Base-by-base conservation (phyloP, 2,797 vertebrate species). In the Acanthiza pusilla region DNA sequence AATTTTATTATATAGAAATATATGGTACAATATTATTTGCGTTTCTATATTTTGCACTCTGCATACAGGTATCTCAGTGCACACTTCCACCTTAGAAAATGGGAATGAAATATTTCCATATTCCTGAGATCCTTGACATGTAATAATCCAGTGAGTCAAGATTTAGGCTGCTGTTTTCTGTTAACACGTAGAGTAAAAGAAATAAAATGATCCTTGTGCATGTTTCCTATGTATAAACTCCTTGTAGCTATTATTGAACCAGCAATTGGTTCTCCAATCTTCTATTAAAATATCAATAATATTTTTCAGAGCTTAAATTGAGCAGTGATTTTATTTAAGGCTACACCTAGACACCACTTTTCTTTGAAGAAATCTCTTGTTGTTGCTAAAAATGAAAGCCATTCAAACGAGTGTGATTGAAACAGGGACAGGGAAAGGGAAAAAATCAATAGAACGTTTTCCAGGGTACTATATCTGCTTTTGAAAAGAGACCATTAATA, bases 271-370 rank as follows among this genome's bases (percentile, higher is more conserved):
- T 96, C 94, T 96, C 95, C 94, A 96, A 96, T 97, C 94, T 96
- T 97, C 97, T 98, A 97, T 97, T 98, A 98, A 98, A 98, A 97
- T 97, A 98, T 97, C 97, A 97, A 97, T 97, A 97, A 93, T 93
- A 95, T 97, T 97, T 97, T 96, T 97, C 92, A 96, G 95, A 97
- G 93, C 95, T 98, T 97, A 97, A 98, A 98, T 97, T 97, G 97
- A 98, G 96, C 89, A 87, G 94, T 97, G 95, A 97, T 97, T 97
- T 98, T 98, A 97, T 98, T 98, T 97, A 97, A 98, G 89, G 75
- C 77, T 96, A 88, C 90, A 97, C 88, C 93, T 96, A 97, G 96
- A 97, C 96, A 97, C 89, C 91, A 96, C 93, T 97, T 97, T 97
- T 97, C 94, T 96, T 96, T 30, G 21, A 97, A 97, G 96, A 97